These are phyloP conservation scores for Opisthocomus hoazin DNA, from an alignment of 2,113 vertebrate species.

Conservation along the genomic window DNA sequence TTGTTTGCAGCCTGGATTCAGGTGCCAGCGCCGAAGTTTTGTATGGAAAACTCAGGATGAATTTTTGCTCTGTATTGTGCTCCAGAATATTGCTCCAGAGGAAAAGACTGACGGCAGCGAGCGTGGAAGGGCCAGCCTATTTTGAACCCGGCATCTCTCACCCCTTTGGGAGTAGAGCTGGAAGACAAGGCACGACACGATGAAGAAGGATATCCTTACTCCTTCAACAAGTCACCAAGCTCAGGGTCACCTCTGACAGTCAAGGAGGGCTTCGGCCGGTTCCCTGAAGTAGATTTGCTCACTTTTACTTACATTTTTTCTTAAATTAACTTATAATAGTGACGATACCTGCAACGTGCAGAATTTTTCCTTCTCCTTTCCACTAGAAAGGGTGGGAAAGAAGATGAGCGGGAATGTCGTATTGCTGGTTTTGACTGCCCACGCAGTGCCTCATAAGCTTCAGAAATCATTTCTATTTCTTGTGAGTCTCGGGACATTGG, in stretches of 20 bases:
- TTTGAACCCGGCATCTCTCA: neutral
- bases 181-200: neutral
- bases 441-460: neutral
- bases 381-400: neutral
- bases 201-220: neutral
- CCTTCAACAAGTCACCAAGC: neutral
- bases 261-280: neutral
- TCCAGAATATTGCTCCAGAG: neutral
- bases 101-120: neutral
- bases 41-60: neutral
- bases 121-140: neutral
- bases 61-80: neutral
- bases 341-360: neutral
- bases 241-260: neutral
- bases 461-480: neutral
- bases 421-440: neutral
- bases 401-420: neutral
- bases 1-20: neutral
- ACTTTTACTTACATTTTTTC: neutral
- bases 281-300: neutral
- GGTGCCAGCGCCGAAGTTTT: neutral
- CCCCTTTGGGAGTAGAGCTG: neutral
- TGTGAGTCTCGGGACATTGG: neutral
- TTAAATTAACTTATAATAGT: neutral
- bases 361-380: neutral